A percentile compares a stretch with the other conserved stretches of the same genome.
These are phyloP conservation scores for Mesocentrotus franciscanus DNA, from an alignment of 53 echinoderm and acorn worm genomes.

Conservation along the genomic window DNA sequence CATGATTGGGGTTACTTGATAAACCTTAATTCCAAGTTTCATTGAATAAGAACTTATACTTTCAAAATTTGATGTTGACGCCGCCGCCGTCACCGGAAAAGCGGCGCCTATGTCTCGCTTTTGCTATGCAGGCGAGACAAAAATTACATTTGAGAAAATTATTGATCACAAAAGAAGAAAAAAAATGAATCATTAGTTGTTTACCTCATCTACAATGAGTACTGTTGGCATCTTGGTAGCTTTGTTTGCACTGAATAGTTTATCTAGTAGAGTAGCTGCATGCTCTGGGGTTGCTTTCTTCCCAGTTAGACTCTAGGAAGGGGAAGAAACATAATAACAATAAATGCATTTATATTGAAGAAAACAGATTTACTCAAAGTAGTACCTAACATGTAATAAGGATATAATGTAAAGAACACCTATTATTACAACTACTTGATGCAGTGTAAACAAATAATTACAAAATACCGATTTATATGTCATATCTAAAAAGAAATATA, in stretches of 20 bases:
- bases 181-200: not conserved
- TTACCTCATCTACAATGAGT: constrained; percentile 96
- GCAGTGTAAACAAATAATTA: too few species aligned
- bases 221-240: constrained; percentile 78
- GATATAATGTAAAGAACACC: too few species aligned
- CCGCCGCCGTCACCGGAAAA: too few species aligned
- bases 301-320: constrained; percentile 83
- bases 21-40: too few species aligned
- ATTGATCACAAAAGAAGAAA: not conserved
- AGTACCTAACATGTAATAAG: not conserved
- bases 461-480: too few species aligned
- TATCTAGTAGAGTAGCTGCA: constrained; percentile 86
- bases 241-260: constrained; percentile 79
- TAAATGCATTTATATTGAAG: too few species aligned
- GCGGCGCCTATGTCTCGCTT: too few species aligned
- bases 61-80: too few species aligned
- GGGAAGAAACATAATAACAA: constrained; percentile 10
- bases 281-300: constrained; percentile 98
- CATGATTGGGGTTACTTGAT: too few species aligned
- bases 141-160: not conserved
- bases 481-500: too few species aligned
- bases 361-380: not conserved
- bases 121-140: too few species aligned
- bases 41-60: too few species aligned
- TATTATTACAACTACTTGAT: not conserved